phyloP scores from a whole-genome alignment of 1,140 invertebrate species.

The Drosophila melanica region DNA sequence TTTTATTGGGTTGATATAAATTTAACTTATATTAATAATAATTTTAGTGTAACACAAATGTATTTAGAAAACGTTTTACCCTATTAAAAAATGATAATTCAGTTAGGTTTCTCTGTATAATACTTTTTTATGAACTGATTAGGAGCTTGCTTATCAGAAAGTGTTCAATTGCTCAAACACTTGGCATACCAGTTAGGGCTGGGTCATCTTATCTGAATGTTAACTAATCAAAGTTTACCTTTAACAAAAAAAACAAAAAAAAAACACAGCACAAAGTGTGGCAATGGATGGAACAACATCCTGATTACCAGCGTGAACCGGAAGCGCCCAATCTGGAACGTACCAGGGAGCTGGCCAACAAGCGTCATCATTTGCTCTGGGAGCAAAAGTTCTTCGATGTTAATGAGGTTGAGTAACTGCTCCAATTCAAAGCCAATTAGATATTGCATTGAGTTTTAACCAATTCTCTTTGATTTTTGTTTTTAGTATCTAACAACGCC shows the following conservation, averaged over 20 bases:
- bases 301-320: conserved; percentile 88
- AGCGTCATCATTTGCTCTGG: conserved; percentile 87
- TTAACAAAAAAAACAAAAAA: neutral
- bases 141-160: conserved; percentile 23
- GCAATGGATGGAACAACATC: conserved; percentile 90
- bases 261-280: conserved; percentile 88
- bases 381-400: conserved; percentile 87
- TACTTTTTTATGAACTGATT: neutral
- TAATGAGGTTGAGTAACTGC: conserved; percentile 84
- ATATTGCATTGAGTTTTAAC: conserved; percentile 8
- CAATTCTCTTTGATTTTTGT: conserved; percentile 66
- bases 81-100: neutral
- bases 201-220: conserved; percentile 7
- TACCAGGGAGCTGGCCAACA: conserved; percentile 86
- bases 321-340: conserved; percentile 87
- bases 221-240: conserved; percentile 20
- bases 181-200: conserved; percentile 2
- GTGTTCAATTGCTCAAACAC: conserved; percentile 21
- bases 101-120: neutral
- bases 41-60: neutral
- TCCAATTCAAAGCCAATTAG: neutral
- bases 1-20: no score
- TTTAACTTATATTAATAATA: no score
- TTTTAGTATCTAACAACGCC: conserved; percentile 84
- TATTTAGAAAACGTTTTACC: neutral